Evolutionary conservation across 2,888 invertebrate species (phyloP).

Genomic region (Plagodis pulveraria): DNA sequence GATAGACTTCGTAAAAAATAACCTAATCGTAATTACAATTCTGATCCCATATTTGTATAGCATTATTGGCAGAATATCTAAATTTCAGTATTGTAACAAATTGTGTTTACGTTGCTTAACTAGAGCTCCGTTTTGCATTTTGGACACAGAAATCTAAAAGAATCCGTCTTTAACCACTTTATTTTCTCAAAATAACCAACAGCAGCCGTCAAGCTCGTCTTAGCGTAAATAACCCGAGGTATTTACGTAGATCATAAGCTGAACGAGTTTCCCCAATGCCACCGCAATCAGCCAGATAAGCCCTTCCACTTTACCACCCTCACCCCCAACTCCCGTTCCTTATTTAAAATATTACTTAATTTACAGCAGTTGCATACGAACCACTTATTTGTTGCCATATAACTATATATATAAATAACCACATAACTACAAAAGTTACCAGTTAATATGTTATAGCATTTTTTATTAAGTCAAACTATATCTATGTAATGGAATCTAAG

Average conservation of each 20-base stretch:
- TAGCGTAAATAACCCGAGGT: slow-evolving; percentile 27
- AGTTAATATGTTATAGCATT: too few species aligned
- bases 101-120: too few species aligned
- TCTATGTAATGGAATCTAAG: too few species aligned
- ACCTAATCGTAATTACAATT: too few species aligned
- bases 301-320: slow-evolving; percentile 45
- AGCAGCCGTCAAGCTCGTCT: slow-evolving; percentile 19
- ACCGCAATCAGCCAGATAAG: slow-evolving; percentile 68
- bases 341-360: slow-evolving; percentile 61
- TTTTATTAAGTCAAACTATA: too few species aligned
- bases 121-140: background rate
- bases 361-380: slow-evolving; percentile 22
- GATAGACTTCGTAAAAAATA: too few species aligned
- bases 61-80: too few species aligned
- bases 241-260: slow-evolving; percentile 32
- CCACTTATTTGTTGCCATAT: slow-evolving; percentile 9
- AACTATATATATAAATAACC: too few species aligned
- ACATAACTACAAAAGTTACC: too few species aligned
- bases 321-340: slow-evolving; percentile 44
- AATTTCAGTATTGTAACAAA: too few species aligned
- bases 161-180: slow-evolving; percentile 4
- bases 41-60: too few species aligned
- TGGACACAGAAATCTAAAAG: slow-evolving; percentile 10
- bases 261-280: slow-evolving; percentile 36
- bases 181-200: slow-evolving; percentile 18